Evolutionary conservation across 2,888 invertebrate species (phyloP).

Genomic region (Agriopis aurantiaria): DNA sequence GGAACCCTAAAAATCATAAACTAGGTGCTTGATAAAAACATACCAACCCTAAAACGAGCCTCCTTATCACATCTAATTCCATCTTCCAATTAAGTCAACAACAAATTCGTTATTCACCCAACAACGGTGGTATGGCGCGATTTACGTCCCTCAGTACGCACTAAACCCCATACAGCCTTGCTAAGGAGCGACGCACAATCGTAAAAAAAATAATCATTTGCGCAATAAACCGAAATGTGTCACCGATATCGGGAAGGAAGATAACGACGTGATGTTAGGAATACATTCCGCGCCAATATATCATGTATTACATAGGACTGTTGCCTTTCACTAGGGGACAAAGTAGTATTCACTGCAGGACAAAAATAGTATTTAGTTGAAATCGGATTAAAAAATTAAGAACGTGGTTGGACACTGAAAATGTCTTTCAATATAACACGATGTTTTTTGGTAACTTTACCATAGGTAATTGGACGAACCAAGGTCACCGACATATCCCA

Average conservation of each 20-base stretch:
- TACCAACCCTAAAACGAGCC: too few relatives aligned
- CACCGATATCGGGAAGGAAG: slow-evolving; percentile 36
- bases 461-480: too few relatives aligned
- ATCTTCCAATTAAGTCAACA: slow-evolving; percentile 19
- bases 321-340: slow-evolving; percentile 1
- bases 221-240: slow-evolving; percentile 44
- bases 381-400: too few relatives aligned
- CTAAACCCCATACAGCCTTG: slow-evolving; percentile 25
- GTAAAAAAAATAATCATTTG: slow-evolving; percentile 48
- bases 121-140: slow-evolving; percentile 4
- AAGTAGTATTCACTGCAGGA: not conserved
- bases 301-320: slow-evolving; percentile 25
- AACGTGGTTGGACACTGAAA: too few relatives aligned
- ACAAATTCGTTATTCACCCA: slow-evolving; percentile 28
- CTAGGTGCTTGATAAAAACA: too few relatives aligned
- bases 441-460: too few relatives aligned
- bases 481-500: too few relatives aligned
- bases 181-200: slow-evolving; percentile 38
- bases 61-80: not conserved
- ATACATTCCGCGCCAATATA: slow-evolving; percentile 40
- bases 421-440: too few relatives aligned
- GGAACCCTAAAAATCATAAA: too few relatives aligned
- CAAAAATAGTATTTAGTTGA: too few relatives aligned
- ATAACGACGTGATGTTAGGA: slow-evolving; percentile 40
- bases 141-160: slow-evolving; percentile 24